phyloP scores from a whole-genome alignment of 92 coral and sea anemone genomes.

The Heteractis magnifica region DNA sequence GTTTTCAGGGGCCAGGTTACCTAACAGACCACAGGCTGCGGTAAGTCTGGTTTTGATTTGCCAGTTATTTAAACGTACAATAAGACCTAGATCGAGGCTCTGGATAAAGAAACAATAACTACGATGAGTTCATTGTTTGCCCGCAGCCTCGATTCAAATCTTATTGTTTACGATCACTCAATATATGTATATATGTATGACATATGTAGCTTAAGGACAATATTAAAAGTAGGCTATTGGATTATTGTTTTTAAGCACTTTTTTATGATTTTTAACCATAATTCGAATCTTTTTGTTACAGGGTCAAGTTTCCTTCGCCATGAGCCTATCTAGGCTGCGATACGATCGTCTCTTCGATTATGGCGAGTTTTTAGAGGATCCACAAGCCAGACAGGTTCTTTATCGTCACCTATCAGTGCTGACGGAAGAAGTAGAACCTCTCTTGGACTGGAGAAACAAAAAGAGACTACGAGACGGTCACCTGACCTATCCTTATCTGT shows the following conservation, averaged over 20 bases:
- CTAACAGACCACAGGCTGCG: conserved; percentile 24
- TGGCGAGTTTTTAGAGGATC: conserved; percentile 30
- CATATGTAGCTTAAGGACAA: too few species aligned
- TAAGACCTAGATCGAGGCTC: too few species aligned
- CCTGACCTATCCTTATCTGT: conserved; percentile 45
- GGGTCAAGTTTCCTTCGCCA: not conserved
- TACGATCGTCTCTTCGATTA: conserved; percentile 53
- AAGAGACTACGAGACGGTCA: conserved; percentile 25
- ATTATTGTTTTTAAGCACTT: too few species aligned
- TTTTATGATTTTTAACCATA: too few species aligned
- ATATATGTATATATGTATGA: too few species aligned
- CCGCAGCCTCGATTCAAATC: too few species aligned
- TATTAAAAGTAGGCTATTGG: too few species aligned
- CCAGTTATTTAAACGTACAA: too few species aligned
- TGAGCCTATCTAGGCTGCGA: conserved; percentile 26
- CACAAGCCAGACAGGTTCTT: conserved; percentile 28
- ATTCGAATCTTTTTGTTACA: not conserved
- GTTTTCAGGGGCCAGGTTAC: conserved; percentile 19
- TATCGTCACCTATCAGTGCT: conserved; percentile 16
- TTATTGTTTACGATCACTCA: too few species aligned
- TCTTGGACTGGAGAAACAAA: conserved; percentile 21
- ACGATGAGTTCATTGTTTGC: too few species aligned
- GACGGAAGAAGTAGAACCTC: conserved; percentile 4
- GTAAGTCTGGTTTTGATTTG: conserved; percentile 10
- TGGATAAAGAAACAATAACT: too few species aligned